phyloP scores from a whole-genome alignment of 1,140 invertebrate genomes.

The Heliothis virescens region DNA sequence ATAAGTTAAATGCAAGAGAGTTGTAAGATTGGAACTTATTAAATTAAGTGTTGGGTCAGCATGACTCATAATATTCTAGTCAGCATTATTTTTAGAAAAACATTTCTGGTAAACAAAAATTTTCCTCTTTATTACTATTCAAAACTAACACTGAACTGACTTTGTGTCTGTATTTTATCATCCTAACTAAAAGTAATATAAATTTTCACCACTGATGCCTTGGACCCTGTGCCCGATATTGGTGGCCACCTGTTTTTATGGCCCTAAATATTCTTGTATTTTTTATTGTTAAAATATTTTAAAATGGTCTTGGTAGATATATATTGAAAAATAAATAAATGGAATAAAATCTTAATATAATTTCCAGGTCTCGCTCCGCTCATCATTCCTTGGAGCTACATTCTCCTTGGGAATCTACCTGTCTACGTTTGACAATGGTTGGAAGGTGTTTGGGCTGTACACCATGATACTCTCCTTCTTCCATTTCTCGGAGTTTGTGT shows the following conservation, averaged over 20 bases:
- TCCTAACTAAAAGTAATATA: too few species aligned
- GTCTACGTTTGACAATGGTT: conserved; percentile 86
- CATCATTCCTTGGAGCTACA: conserved; percentile 90
- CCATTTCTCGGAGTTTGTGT: conserved; percentile 97
- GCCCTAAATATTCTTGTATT: not conserved
- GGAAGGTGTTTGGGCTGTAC: conserved; percentile 92
- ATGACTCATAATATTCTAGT: not conserved
- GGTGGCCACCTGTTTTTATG: not conserved
- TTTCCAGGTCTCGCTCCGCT: conserved; percentile 90
- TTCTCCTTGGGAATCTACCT: conserved; percentile 90
- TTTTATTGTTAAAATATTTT: too few species aligned
- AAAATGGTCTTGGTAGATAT: too few species aligned
- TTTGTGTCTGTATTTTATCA: too few species aligned
- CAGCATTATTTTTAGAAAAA: not conserved
- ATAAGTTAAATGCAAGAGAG: too few species aligned
- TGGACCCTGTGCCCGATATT: too few species aligned
- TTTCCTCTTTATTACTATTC: not conserved
- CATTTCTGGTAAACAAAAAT: too few species aligned
- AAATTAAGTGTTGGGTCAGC: conserved; percentile 15
- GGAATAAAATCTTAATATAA: not conserved
- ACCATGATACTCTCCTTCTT: conserved; percentile 93
- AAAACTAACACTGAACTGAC: not conserved
- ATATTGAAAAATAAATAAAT: too few species aligned
- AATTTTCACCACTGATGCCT: too few species aligned
- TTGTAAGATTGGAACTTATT: not conserved